These are phyloP conservation scores for Xiphophorus maculatus DNA, from an alignment of 2,113 vertebrate genomes.

Conservation along the genomic window DNA sequence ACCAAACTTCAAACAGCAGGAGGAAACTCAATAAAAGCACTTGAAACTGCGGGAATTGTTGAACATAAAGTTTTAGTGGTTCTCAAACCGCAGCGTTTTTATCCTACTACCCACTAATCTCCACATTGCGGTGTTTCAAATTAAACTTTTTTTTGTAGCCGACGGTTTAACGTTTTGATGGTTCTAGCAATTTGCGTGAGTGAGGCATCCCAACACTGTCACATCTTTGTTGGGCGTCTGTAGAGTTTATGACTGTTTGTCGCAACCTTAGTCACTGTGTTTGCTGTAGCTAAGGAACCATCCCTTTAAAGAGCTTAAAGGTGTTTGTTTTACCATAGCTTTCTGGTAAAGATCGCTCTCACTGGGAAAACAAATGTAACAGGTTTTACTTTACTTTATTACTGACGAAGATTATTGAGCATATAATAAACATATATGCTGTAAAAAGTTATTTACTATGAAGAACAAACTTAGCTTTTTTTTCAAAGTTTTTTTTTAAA, in stretches of 20 bases:
- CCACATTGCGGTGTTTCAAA: too few relatives aligned
- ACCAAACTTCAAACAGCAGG: too few relatives aligned
- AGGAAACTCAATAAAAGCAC: too few relatives aligned
- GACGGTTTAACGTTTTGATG: too few relatives aligned
- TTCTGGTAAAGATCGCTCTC: not conserved
- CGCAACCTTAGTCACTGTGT: conserved; percentile 67
- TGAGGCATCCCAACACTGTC: not conserved
- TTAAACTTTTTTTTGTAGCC: too few relatives aligned
- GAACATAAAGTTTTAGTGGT: too few relatives aligned
- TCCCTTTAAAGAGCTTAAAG: not conserved
- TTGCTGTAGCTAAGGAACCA: not conserved
- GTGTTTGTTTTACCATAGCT: not conserved
- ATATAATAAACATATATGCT: not conserved
- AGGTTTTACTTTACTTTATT: not conserved
- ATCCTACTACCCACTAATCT: too few relatives aligned
- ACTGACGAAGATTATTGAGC: not conserved
- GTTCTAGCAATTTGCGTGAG: too few relatives aligned
- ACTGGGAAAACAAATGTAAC: not conserved
- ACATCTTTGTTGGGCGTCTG: not conserved
- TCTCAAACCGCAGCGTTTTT: too few relatives aligned
- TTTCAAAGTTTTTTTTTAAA: not conserved
- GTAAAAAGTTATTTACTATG: not conserved
- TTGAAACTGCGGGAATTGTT: too few relatives aligned
- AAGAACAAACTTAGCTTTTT: not conserved
- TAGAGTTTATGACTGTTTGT: not conserved